A percentile compares a stretch with the other conserved stretches of the same genome.
Evolutionary conservation across 2,797 vertebrate species (phyloP).

Genomic region (Lepus oiostolus): DNA sequence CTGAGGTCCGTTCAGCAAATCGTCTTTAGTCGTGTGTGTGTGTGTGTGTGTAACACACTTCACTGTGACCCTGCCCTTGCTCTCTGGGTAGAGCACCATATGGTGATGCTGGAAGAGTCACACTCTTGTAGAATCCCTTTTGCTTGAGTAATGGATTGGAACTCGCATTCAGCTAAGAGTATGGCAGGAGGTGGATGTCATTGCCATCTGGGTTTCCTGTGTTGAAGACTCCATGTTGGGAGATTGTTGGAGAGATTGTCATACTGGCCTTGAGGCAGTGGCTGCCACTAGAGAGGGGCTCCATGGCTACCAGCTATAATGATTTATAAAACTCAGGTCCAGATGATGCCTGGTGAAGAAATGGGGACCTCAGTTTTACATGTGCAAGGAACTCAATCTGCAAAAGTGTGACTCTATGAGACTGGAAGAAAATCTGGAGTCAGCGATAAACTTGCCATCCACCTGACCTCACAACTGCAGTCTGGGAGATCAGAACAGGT

Average conservation of each 20-base stretch:
- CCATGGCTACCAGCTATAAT: neutral
- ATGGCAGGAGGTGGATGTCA: no score
- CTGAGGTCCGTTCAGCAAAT: neutral
- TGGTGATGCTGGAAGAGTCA: accelerated
- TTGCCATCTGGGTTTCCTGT: neutral
- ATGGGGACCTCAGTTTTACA: neutral
- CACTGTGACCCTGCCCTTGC: neutral
- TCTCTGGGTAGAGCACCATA: neutral
- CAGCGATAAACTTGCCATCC: no score
- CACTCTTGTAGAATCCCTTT: neutral
- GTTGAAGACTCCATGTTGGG: neutral
- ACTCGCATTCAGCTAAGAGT: neutral
- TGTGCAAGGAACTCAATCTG: neutral
- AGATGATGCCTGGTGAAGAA: neutral
- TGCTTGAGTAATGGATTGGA: no score
- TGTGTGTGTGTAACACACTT: neutral
- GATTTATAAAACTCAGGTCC: no score
- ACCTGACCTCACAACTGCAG: no score
- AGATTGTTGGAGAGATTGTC: neutral
- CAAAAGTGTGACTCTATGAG: accelerated
- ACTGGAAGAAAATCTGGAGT: neutral
- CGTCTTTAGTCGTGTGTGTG: no score
- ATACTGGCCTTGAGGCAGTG: neutral
- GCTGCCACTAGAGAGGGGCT: neutral
- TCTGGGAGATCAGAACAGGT: neutral